Evolutionary conservation across 1,140 invertebrate genomes (phyloP), one percentile per base, ranked within the genome.

Genomic region (Coelopa frigida): DNA sequence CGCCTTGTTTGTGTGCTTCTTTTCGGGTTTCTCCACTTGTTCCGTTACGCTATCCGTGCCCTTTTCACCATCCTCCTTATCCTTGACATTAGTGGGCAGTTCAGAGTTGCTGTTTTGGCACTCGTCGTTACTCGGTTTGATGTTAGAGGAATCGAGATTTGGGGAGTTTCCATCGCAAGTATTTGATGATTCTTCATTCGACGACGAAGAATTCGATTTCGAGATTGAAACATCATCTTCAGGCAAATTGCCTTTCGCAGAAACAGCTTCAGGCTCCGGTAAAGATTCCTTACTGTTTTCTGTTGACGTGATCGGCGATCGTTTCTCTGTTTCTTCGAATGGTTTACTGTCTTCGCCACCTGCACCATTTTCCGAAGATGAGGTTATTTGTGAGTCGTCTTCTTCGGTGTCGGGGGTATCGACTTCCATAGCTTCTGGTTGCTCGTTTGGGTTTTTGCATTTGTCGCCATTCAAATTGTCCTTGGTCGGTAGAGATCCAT

Each of bases 321-420:
- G n/a, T n/a, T n/a, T n/a, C n/a, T n/a, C n/a, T n/a, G n/a, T n/a
- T n/a, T n/a, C n/a, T n/a, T n/a, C n/a, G 17, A 11, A 15, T 35
- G 11, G 17, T 11, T 49, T 49, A 14, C 24, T 22, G 14, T 48
- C 32, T 23, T 40, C 23, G 24, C 37, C 18, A 31, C 36, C 14
- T 39, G 35, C 47, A 36, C 52, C 55, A 43, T 48, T 57, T 38
- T 59, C 53, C 20, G 61, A 51, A 15, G 54, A 56, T 44, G 53
- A 56, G 5, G 56, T 66, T 36, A 66, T 57, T 48, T 67, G 60
- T 40, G 59, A 62, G 43, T 64, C 63, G 23, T 56, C 57, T 35
- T 56, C 57, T 17, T 53, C 48, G 10, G 44, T 50, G n/a, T 51
- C 52, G 27, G 26, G 14, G 17, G 47, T 51, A 15, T 46, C 38